These are phyloP conservation scores for Acanthosepion esculentum DNA, from an alignment of 2,888 invertebrate species.

Conservation along the genomic window DNA sequence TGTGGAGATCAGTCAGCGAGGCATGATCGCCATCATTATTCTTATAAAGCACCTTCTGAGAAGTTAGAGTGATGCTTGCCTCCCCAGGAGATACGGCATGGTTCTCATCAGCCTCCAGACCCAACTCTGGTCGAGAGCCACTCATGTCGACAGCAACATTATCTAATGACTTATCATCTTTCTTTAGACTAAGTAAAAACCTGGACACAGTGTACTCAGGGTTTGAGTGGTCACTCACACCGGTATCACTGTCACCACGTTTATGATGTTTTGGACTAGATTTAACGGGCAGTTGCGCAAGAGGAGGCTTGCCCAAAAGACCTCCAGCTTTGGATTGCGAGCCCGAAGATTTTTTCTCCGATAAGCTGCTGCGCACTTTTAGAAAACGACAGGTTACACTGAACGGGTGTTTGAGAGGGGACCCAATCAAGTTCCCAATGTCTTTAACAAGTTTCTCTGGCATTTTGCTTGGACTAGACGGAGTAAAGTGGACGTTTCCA, in stretches of 20 bases:
- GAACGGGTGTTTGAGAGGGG: conserved; percentile 62
- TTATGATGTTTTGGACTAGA: conserved; percentile 54
- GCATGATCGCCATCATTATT: conserved; percentile 45
- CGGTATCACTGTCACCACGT: conserved; percentile 50
- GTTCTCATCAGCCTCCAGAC: conserved; percentile 37
- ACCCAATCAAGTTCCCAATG: conserved; percentile 66
- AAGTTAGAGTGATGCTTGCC: conserved; percentile 44
- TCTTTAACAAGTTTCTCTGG: conserved; percentile 67
- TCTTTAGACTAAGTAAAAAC: conserved; percentile 44
- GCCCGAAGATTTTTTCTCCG: conserved; percentile 61
- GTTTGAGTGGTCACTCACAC: conserved; percentile 35
- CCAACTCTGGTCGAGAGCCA: conserved; percentile 34
- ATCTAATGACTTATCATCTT: conserved; percentile 43
- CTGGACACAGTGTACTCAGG: conserved; percentile 44
- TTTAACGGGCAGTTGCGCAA: conserved; percentile 52
- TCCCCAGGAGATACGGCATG: conserved; percentile 44
- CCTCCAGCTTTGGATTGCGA: conserved; percentile 61
- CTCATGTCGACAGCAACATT: conserved; percentile 15
- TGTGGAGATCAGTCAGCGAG: conserved; percentile 35
- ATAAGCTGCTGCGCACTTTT: conserved; percentile 63
- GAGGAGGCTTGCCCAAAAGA: conserved; percentile 59
- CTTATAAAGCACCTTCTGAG: conserved; percentile 43
- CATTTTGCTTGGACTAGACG: conserved; percentile 66
- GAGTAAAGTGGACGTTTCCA: conserved; percentile 50
- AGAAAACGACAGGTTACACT: conserved; percentile 65